Evolutionary conservation across 2,888 invertebrate species (phyloP).

Genomic region (Drosophila anomelani): DNA sequence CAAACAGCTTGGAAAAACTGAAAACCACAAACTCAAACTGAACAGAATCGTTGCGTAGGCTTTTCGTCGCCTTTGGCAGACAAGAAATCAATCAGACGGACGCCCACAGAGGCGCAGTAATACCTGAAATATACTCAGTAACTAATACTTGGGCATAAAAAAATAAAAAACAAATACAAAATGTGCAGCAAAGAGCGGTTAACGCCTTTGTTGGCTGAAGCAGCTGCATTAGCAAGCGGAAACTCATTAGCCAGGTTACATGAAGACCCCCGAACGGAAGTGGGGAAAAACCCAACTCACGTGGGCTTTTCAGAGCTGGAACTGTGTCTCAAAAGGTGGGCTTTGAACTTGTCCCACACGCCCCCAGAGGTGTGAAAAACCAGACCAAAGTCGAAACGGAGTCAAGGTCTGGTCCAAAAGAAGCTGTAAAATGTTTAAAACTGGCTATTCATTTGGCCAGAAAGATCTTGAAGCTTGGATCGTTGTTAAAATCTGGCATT

Average conservation of each 20-base stretch:
- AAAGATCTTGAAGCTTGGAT: background rate
- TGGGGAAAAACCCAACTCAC: constrained; percentile 47
- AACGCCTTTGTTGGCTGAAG: constrained; percentile 35
- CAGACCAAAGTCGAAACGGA: constrained; percentile 42
- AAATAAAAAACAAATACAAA: background rate
- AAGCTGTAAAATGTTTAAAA: constrained; percentile 22
- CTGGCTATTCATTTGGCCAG: background rate
- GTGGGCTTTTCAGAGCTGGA: constrained; percentile 40
- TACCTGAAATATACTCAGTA: constrained; percentile 15
- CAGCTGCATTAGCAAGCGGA: constrained; percentile 63
- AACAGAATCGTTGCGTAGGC: constrained; percentile 34
- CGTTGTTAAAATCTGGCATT: constrained; percentile 21
- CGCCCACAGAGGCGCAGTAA: constrained; percentile 55
- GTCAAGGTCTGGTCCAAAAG: constrained; percentile 58
- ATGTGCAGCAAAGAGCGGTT: constrained; percentile 33
- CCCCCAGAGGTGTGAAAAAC: constrained; percentile 41
- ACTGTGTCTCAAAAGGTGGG: constrained; percentile 28
- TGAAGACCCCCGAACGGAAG: constrained; percentile 55
- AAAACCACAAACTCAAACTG: constrained; percentile 14
- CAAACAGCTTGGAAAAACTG: constrained; percentile 30
- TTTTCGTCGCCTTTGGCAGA: constrained; percentile 28
- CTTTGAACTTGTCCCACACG: constrained; percentile 58
- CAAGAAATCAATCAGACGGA: constrained; percentile 56
- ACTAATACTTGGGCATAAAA: background rate
- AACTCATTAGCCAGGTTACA: constrained; percentile 74